These are phyloP conservation scores for Pantelozetes paolii DNA, from an alignment of 2,888 invertebrate species.

Conservation along the genomic window DNA sequence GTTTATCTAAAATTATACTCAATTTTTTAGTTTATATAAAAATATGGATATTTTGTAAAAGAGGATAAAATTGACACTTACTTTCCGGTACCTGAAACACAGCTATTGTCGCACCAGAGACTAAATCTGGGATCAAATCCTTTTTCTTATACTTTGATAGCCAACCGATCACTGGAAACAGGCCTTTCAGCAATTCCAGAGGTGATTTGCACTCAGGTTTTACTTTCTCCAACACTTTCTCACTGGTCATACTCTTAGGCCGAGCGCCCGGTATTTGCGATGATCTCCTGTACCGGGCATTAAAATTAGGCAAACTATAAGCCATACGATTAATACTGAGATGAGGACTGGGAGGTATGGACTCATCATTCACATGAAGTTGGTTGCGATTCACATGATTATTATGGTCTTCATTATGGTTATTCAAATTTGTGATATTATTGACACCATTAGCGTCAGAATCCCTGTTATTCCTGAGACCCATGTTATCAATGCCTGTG, in stretches of 20 bases:
- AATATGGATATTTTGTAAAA: too few relatives aligned
- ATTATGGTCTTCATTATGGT: background rate
- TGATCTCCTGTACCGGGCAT: background rate
- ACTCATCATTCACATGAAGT: background rate
- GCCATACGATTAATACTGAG: slow-evolving; percentile 37
- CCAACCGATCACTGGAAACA: slow-evolving; percentile 52
- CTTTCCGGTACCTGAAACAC: slow-evolving; percentile 49
- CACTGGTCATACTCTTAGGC: slow-evolving; percentile 20
- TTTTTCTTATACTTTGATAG: slow-evolving; percentile 50
- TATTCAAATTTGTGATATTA: background rate
- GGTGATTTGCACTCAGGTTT: slow-evolving; percentile 25
- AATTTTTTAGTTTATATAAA: too few relatives aligned
- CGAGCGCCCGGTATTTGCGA: slow-evolving; percentile 28
- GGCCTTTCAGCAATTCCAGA: slow-evolving; percentile 30
- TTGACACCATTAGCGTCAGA: background rate
- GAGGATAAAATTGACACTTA: too few relatives aligned
- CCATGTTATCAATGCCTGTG: too few relatives aligned
- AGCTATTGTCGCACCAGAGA: slow-evolving; percentile 48
- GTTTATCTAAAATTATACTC: too few relatives aligned
- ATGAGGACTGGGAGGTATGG: slow-evolving; percentile 30
- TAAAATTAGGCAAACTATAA: slow-evolving; percentile 27
- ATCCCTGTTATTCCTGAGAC: background rate
- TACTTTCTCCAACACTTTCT: slow-evolving; percentile 15
- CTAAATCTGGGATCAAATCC: slow-evolving; percentile 46
- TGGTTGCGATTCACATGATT: background rate